Evolutionary conservation across 2,797 vertebrate genomes (phyloP), one percentile per base, ranked within the genome.

Genomic region (Mus caroli): DNA sequence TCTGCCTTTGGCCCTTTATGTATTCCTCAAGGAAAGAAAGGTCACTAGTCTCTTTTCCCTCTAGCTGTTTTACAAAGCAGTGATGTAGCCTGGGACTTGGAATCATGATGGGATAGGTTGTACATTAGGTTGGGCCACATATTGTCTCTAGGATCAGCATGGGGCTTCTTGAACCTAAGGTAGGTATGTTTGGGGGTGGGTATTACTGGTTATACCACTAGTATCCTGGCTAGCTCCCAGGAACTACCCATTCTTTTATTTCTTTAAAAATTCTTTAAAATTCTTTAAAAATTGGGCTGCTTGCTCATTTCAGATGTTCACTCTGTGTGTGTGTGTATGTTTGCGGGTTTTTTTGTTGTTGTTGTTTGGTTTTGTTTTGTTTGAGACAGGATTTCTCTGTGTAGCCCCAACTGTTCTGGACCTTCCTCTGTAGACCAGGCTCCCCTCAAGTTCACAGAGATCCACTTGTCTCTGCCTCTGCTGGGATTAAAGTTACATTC

Each of bases 161-260:
- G 20, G 98, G 96, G 96, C 90, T 24, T 79, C 97, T 89, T 98
- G 96, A 79, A 97, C 95, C 91, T 96, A 88, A 92, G 17, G 28
- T 40, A 26, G 28, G 28, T 75, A 6, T 58, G 98, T 97, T 83
- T 73, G 11, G 84, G 73, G 19, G 82, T 76, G 96, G 58, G n/a
- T 46, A 92, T 80, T 90, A 95, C 93, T 96, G 94, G 90, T 97
- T 94, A 94, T 97, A 94, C 31, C 71, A 0, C 69, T 97, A 94
- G 62, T 54, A 24, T 20, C 54, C 89, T 87, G 82, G 97, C 90
- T 78, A 5, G 0, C 60, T 96, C 77, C 96, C 67, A 77, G 62
- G 62, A 80, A 20, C 58, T 52, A 40, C 50, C 20, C 17, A 10
- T 37, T 54, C 11, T 22, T 15, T 24, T 64, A n/a, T 67, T 83